Percentiles rank a stretch among this genome's conserved stretches.
These are phyloP conservation scores for Anas bahamensis DNA, from an alignment of 2,797 vertebrate genomes.

Conservation along the genomic window DNA sequence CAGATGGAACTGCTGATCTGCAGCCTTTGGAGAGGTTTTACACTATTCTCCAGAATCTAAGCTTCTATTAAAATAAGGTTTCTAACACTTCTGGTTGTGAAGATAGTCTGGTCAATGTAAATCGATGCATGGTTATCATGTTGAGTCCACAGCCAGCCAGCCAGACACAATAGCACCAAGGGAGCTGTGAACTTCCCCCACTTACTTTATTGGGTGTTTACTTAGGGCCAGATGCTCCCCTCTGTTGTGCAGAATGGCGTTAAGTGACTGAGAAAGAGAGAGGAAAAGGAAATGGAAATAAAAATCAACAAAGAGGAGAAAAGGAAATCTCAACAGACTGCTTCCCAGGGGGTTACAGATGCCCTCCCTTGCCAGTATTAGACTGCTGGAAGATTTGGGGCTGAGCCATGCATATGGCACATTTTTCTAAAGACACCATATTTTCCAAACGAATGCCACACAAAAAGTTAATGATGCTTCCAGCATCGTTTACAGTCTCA, in stretches of 20 bases:
- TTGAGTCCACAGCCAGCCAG: slow-evolving; percentile 46
- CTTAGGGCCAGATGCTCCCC: slow-evolving; percentile 61
- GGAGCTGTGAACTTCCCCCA: slow-evolving; percentile 60
- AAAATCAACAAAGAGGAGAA: slow-evolving; percentile 38
- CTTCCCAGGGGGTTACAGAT: slow-evolving; percentile 8
- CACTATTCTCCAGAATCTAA: slow-evolving; percentile 57
- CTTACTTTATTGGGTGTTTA: slow-evolving; percentile 67
- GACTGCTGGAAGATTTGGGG: slow-evolving; percentile 7
- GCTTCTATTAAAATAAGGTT: slow-evolving; percentile 66
- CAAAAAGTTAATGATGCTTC: background rate
- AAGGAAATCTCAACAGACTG: slow-evolving; percentile 22
- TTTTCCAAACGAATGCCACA: background rate
- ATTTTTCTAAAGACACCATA: background rate
- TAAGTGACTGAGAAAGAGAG: slow-evolving; percentile 50
- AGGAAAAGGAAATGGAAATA: slow-evolving; percentile 60
- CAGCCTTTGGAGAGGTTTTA: slow-evolving; percentile 59
- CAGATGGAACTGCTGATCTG: slow-evolving; percentile 66
- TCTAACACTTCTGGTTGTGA: slow-evolving; percentile 55
- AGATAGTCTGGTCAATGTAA: slow-evolving; percentile 70
- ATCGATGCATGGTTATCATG: slow-evolving; percentile 64
- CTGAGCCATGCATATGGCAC: background rate
- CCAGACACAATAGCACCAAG: slow-evolving; percentile 52
- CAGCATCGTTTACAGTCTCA: background rate
- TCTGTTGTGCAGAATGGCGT: background rate
- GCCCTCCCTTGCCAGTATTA: background rate